These are phyloP conservation scores for Smittia sp. DNA, from an alignment of 2,888 invertebrate species.

Conservation along the genomic window DNA sequence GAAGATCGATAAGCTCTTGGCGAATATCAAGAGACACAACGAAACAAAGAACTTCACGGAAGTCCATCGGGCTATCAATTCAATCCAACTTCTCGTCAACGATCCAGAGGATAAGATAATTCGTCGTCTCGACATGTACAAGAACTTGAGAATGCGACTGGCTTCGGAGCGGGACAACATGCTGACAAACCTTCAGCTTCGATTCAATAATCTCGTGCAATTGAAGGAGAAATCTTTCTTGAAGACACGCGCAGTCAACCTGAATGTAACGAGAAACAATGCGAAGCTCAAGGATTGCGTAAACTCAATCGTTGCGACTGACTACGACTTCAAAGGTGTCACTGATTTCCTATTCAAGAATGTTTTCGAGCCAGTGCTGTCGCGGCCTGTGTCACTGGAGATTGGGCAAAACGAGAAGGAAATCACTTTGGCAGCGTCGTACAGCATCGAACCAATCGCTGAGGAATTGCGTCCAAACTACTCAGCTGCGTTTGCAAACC, in stretches of 20 bases:
- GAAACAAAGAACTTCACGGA: conserved; percentile 48
- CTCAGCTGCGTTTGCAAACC: conserved; percentile 49
- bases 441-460: conserved; percentile 47
- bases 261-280: conserved; percentile 49
- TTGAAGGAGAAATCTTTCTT: conserved; percentile 50
- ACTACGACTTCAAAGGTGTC: conserved; percentile 50
- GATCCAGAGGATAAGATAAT: conserved; percentile 48
- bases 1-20: conserved; percentile 55
- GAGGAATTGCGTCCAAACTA: conserved; percentile 50
- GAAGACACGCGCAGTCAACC: conserved; percentile 49
- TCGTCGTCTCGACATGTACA: conserved; percentile 49
- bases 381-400: conserved; percentile 50
- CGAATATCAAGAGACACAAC: conserved; percentile 51
- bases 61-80: conserved; percentile 48
- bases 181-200: conserved; percentile 49
- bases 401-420: conserved; percentile 44
- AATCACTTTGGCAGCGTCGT: conserved; percentile 48
- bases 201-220: conserved; percentile 51
- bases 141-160: conserved; percentile 50
- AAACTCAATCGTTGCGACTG: conserved; percentile 50
- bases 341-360: conserved; percentile 51
- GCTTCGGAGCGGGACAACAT: conserved; percentile 50
- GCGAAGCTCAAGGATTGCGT: conserved; percentile 49
- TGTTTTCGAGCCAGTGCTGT: conserved; percentile 51
- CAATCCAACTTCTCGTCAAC: conserved; percentile 48